A percentile compares a stretch with the other conserved stretches of the same genome.
Evolutionary conservation across 2,888 invertebrate genomes (phyloP).

Genomic region (Crioceris asparagi): DNA sequence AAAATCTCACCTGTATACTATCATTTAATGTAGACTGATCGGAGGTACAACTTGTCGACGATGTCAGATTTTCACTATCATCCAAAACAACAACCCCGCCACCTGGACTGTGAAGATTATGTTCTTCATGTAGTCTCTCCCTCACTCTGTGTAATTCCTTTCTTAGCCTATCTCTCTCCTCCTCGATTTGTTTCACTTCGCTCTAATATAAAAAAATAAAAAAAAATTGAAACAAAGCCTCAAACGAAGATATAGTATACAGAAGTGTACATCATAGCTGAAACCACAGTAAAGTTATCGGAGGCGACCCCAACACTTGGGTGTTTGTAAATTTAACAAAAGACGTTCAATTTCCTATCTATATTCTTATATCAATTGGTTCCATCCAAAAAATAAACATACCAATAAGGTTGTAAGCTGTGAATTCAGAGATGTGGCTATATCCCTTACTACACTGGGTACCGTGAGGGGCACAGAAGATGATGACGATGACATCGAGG

Average conservation of each 20-base stretch:
- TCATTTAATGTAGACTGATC: slow-evolving; percentile 13
- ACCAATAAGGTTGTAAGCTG: slow-evolving; percentile 63
- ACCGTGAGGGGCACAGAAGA: slow-evolving; percentile 42
- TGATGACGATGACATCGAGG: background rate
- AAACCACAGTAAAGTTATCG: no score
- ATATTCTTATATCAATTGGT: no score
- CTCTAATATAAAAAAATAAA: slow-evolving; percentile 44
- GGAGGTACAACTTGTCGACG: slow-evolving; percentile 10
- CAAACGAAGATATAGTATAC: no score
- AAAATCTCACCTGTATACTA: slow-evolving; percentile 14
- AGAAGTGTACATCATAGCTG: no score
- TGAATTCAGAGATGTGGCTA: slow-evolving; percentile 51
- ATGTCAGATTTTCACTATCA: slow-evolving; percentile 13
- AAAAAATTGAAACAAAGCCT: no score
- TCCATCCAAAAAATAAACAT: no score
- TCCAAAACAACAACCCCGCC: slow-evolving; percentile 20
- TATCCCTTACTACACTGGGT: slow-evolving; percentile 49
- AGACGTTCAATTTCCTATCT: no score
- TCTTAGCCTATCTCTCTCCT: slow-evolving; percentile 61
- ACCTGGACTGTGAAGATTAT: slow-evolving; percentile 37
- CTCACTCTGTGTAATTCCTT: slow-evolving; percentile 60
- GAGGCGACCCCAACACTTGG: no score
- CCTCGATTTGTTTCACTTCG: slow-evolving; percentile 62
- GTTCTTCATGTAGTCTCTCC: slow-evolving; percentile 55
- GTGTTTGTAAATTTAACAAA: background rate